Conservation (phyloP, 92 coral and sea anemone genomes). For the Isaurus tuberculatus region DNA sequence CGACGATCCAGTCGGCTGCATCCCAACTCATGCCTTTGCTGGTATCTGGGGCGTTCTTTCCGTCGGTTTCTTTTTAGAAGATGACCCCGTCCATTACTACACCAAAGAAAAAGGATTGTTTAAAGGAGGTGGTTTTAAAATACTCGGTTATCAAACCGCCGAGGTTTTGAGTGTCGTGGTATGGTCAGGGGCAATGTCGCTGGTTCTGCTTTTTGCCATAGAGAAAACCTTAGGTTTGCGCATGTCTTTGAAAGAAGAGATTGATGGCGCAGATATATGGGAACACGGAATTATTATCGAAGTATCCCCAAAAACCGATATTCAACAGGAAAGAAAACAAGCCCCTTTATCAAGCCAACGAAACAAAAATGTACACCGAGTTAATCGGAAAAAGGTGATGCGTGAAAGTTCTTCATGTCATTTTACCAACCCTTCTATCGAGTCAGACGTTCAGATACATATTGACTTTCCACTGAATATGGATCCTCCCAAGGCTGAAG, state of each 20-base stretch:
- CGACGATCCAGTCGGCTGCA: constrained; percentile 92
- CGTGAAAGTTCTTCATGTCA: no score
- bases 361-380: no score
- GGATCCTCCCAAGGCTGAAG: no score
- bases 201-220: constrained; percentile 55
- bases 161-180: constrained; percentile 46
- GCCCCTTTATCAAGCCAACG: no score
- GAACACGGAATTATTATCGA: constrained; percentile 90
- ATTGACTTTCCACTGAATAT: no score
- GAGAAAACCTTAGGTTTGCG: constrained; percentile 63
- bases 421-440: no score
- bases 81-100: constrained; percentile 61
- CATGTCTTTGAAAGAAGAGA: constrained; percentile 79
- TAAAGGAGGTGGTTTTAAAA: constrained; percentile 75
- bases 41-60: constrained; percentile 87
- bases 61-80: constrained; percentile 78
- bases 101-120: constrained; percentile 65
- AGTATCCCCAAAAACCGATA: no score
- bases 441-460: no score
- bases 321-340: no score
- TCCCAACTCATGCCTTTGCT: constrained; percentile 78
- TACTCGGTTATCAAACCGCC: constrained; percentile 75
- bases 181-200: constrained; percentile 74
- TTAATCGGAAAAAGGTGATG: no score
- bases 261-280: constrained; percentile 84